Evolutionary conservation across 1,140 invertebrate genomes (phyloP), one percentile per base, ranked within the genome.

Genomic region (Drosophila littoralis): DNA sequence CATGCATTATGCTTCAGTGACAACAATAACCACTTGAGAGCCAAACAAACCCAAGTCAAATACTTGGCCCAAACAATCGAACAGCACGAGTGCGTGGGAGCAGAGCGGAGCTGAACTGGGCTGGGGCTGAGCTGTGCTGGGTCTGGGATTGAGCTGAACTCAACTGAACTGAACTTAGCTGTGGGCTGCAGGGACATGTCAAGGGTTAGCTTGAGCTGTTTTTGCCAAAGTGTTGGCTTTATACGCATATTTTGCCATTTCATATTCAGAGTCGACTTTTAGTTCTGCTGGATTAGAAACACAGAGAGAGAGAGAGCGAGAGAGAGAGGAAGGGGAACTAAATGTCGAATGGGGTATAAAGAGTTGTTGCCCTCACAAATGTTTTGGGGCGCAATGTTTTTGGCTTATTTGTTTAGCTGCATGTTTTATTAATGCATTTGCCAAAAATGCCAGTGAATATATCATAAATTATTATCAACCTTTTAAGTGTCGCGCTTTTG

Each of bases 21-120:
- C 83, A 86, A 86, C 83, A 88, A 88, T 82, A 88, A 79, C 72
- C 83, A 88, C 83, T 86, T 50, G 72, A 83, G 72, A 63, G 71
- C 46, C 66, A 82, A 73, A 61, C 63, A 76, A 79, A 70, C 15
- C 55, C 68, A 57, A 65, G 58, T 22, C 66, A 79, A 82, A 82
- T 48, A 77, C 54, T 72, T 38, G 64, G 42, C 33, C 28, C 28
- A 55, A 54, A 51, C 38, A 75, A 75, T 61, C 65, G 55, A 51
- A 68, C 33, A 28, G 13, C n/a, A 35, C 15, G 15, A 9, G n/a
- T n/a, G 51, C n/a, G 38, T 13, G 9, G 10, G 17, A 12, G 35
- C 17, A 59, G 32, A 17, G 35, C 9, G 7, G 15, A 4, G 32
- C 7, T 40, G 22, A 9, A 17, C 13, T 15, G 42, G 12, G 4